A percentile compares a stretch with the other conserved stretches of the same genome.
Evolutionary conservation across 2,797 vertebrate genomes (phyloP).

Genomic region (Enteromius unitaeniatus): DNA sequence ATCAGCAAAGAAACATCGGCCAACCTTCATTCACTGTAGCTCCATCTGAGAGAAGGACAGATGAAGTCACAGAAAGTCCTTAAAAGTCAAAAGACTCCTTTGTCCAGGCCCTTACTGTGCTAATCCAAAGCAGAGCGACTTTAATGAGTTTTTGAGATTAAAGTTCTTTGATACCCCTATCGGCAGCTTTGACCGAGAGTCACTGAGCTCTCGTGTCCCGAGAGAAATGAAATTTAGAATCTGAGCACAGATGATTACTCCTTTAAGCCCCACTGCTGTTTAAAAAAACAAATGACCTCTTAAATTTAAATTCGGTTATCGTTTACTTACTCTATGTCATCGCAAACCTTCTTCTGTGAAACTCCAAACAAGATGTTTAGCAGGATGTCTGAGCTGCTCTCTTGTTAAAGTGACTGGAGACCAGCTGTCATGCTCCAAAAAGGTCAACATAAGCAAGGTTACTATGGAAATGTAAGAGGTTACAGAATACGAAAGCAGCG

Average conservation of each 20-base stretch:
- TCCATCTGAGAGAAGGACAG: constrained; percentile 38
- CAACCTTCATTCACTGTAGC: constrained; percentile 42
- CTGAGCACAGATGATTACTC: constrained; percentile 1
- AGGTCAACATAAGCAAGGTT: background rate
- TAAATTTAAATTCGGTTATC: background rate
- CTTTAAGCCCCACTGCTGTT: background rate
- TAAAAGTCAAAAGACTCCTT: constrained; percentile 50
- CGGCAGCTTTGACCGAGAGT: constrained; percentile 31
- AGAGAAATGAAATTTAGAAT: background rate
- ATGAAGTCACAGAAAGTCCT: constrained; percentile 45
- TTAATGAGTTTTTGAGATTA: constrained; percentile 51
- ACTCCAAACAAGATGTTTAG: constrained; percentile 1
- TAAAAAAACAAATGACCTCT: background rate
- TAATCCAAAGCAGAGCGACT: constrained; percentile 42
- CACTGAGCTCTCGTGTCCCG: constrained; percentile 18
- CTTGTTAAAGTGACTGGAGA: background rate
- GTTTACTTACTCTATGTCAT: constrained; percentile 4
- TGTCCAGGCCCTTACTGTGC: constrained; percentile 20
- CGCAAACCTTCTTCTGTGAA: background rate
- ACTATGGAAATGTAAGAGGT: background rate
- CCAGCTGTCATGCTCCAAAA: background rate
- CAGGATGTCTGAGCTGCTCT: background rate
- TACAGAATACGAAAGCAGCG: background rate
- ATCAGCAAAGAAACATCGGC: constrained; percentile 40
- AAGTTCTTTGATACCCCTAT: constrained; percentile 49